Base-by-base conservation (phyloP, 2,888 invertebrate species). In the Orthosia gracilis region DNA sequence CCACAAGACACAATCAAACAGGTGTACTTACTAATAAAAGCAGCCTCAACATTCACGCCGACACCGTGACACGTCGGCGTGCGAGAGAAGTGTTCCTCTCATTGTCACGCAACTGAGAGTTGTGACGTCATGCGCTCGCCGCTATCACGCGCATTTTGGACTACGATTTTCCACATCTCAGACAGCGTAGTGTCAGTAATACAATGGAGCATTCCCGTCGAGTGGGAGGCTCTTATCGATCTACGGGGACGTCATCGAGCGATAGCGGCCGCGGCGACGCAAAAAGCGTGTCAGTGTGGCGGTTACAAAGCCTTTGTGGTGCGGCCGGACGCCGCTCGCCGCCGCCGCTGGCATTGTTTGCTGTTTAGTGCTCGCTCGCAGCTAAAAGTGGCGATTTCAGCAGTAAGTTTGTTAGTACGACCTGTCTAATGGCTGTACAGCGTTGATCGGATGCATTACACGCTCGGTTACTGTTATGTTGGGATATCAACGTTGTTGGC, bases 201-300 rank as follows among this genome's bases (percentile, higher is more conserved):
- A 96, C 96, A 96, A 96, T 95, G 89, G 95, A 94, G 91, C 93
- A 93, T 94, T 94, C 94, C 94, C 94, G 94, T 93, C 92, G 94
- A 95, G 95, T 94, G 93, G 93, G 93, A 93, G 93, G 92, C 94
- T 95, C 96, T 96, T 96, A 96, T 96, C 96, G 96, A 96, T 96
- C 95, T 95, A 93, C 94, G 89, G 94, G 95, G 92, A 95, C 95
- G 95, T 96, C 96, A 96, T 96, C 96, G 95, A 88, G 94, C 94
- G 96, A 96, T 96, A 96, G 94, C 95, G 93, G 92, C 91, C 92
- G 92, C 90, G 88, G 90, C 91, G 92, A 92, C 94, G 95, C 95
- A 96, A 96, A 96, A 96, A 96, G 95, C 96, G 95, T 96, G 96
- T 95, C 96, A 96, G 92, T 95, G 92, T 93, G 94, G 92, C 95